Evolutionary conservation across 2,113 vertebrate genomes (phyloP).

Genomic region (Oncorhynchus keta): DNA sequence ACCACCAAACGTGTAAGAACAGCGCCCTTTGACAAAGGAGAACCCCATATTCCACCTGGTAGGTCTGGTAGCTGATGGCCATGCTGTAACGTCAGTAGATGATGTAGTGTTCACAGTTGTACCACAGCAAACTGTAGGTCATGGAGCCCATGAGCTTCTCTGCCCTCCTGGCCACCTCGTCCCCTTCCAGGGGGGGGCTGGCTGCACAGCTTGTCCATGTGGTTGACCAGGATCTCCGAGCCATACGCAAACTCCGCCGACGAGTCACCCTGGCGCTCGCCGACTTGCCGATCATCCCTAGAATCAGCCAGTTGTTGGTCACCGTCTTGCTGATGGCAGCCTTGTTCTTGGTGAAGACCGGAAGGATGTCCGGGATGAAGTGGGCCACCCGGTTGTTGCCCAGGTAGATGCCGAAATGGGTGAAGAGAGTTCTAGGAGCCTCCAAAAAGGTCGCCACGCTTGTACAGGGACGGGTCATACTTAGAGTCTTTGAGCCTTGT

Average conservation of each 20-base stretch:
- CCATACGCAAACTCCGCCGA: conserved; percentile 92
- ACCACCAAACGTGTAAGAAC: not conserved
- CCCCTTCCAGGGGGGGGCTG: conserved; percentile 77
- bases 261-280: conserved; percentile 88
- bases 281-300: conserved; percentile 82
- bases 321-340: conserved; percentile 79
- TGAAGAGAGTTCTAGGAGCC: conserved; percentile 88
- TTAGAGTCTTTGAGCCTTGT: conserved; percentile 30
- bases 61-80: conserved; percentile 88
- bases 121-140: conserved; percentile 92
- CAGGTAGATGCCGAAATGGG: conserved; percentile 94
- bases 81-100: conserved; percentile 92
- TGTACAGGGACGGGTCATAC: conserved; percentile 76
- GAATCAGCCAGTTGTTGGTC: conserved; percentile 86
- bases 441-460: conserved; percentile 87
- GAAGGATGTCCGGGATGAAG: conserved; percentile 92
- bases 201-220: conserved; percentile 82
- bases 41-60: conserved; percentile 76
- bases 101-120: conserved; percentile 98
- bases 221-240: conserved; percentile 85
- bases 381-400: conserved; percentile 91
- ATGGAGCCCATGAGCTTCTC: conserved; percentile 84
- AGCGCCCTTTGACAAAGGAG: not conserved
- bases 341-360: conserved; percentile 73
- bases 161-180: conserved; percentile 85